A percentile compares a stretch with the other conserved stretches of the same genome.
Conservation (phyloP, 2,888 invertebrate genomes). For the Oegoconia quadripuncta region DNA sequence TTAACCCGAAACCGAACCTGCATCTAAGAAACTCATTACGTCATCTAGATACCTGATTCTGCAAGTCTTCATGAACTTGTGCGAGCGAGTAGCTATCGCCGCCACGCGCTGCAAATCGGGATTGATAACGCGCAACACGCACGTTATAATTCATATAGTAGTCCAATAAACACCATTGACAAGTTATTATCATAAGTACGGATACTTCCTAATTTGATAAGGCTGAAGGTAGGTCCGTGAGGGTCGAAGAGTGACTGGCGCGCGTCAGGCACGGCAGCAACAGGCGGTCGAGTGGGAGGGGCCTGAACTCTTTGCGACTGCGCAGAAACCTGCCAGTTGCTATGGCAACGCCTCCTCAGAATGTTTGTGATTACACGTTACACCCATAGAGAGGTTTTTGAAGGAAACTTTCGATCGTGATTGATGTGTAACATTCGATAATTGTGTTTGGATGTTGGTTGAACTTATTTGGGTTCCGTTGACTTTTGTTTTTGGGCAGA, state of each 20-base stretch:
- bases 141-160: too few species aligned
- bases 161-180: constrained; percentile 22
- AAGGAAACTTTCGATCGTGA: constrained; percentile 51
- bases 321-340: constrained; percentile 56
- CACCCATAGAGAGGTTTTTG: constrained; percentile 36
- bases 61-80: constrained; percentile 51
- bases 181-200: background rate
- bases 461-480: background rate
- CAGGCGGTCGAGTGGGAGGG: constrained; percentile 70
- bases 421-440: constrained; percentile 52
- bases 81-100: constrained; percentile 44
- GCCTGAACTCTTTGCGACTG: constrained; percentile 51
- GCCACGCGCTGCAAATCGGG: constrained; percentile 37
- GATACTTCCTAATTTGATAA: constrained; percentile 43
- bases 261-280: constrained; percentile 57
- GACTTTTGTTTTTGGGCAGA: too few species aligned
- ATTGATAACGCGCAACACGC: constrained; percentile 35
- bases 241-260: constrained; percentile 57
- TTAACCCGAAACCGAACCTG: background rate
- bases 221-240: constrained; percentile 41
- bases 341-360: constrained; percentile 68
- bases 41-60: constrained; percentile 52
- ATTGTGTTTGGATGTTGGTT: constrained; percentile 41
- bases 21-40: constrained; percentile 1
- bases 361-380: constrained; percentile 64